These are phyloP conservation scores for Coelogynopora nodosa DNA, from an alignment of 2,888 invertebrate genomes.

Conservation along the genomic window DNA sequence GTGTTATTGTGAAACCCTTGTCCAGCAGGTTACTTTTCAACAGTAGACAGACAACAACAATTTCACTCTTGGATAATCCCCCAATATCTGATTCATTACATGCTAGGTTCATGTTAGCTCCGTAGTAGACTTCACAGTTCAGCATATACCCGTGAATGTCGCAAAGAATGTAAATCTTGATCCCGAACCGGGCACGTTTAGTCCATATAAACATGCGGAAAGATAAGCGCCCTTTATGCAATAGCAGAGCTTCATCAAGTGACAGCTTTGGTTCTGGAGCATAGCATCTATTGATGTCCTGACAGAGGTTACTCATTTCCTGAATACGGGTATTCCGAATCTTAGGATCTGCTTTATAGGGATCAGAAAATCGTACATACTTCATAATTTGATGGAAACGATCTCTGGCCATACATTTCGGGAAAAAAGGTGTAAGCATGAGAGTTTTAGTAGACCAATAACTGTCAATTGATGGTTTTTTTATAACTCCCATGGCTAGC, in stretches of 20 bases:
- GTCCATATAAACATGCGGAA: neutral
- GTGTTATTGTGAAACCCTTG: neutral
- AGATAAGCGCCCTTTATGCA: neutral
- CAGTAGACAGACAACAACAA: neutral
- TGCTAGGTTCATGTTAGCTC: neutral
- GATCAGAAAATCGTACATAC: neutral
- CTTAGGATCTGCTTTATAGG: neutral
- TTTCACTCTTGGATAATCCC: neutral
- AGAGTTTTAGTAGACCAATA: neutral
- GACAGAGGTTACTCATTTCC: neutral
- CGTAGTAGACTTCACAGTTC: neutral
- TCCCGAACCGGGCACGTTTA: neutral
- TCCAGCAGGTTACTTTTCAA: neutral
- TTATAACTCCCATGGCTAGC: neutral
- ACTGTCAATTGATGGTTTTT: neutral
- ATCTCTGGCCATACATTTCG: neutral
- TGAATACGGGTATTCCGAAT: neutral
- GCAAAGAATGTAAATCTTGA: slow-evolving; percentile 5
- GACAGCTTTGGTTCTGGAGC: neutral
- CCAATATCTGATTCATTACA: neutral
- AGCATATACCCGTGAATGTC: neutral
- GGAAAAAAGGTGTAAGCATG: neutral
- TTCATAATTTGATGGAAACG: neutral
- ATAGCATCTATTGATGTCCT: neutral
- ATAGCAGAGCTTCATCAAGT: neutral